Evolutionary conservation across 1,140 invertebrate genomes (phyloP).

Genomic region (Drosophila ambigua): DNA sequence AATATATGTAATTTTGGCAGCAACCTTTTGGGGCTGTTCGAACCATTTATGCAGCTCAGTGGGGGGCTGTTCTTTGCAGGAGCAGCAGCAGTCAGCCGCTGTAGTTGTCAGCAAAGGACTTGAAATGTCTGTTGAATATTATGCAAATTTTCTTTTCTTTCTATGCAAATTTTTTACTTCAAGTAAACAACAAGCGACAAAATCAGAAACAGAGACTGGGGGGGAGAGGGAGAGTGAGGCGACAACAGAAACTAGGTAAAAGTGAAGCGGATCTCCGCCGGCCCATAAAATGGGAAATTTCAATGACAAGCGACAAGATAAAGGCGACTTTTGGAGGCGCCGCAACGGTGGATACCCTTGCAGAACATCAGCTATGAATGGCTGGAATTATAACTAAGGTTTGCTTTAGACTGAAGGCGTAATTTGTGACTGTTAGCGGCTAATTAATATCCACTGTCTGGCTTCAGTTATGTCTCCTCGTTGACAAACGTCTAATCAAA

Average conservation of each 20-base stretch:
- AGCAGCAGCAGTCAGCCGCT: conserved; percentile 20
- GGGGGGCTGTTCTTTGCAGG: background rate
- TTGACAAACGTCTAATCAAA: background rate
- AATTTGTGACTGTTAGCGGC: no score
- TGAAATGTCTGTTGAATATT: conserved; percentile 71
- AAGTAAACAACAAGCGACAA: conserved; percentile 64
- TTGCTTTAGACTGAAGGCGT: no score
- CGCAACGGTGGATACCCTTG: background rate
- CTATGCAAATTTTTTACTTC: conserved; percentile 66
- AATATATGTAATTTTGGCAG: conserved; percentile 18
- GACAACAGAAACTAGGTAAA: conserved; percentile 42
- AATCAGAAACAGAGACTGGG: conserved; percentile 35
- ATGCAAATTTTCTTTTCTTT: conserved; percentile 78
- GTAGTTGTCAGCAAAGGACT: conserved; percentile 37
- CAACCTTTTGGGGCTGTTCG: background rate
- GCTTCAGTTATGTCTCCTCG: no score
- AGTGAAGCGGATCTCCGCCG: conserved; percentile 31
- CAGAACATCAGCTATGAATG: background rate
- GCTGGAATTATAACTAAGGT: background rate
- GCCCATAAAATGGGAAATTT: conserved; percentile 55
- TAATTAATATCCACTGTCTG: no score
- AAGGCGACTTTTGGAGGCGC: no score
- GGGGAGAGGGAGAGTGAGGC: background rate
- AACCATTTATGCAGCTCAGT: conserved; percentile 18
- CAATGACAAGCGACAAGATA: conserved; percentile 36